Evolutionary conservation across 2,888 invertebrate genomes (phyloP), one percentile per base, ranked within the genome.

Genomic region (Euphydryas editha): DNA sequence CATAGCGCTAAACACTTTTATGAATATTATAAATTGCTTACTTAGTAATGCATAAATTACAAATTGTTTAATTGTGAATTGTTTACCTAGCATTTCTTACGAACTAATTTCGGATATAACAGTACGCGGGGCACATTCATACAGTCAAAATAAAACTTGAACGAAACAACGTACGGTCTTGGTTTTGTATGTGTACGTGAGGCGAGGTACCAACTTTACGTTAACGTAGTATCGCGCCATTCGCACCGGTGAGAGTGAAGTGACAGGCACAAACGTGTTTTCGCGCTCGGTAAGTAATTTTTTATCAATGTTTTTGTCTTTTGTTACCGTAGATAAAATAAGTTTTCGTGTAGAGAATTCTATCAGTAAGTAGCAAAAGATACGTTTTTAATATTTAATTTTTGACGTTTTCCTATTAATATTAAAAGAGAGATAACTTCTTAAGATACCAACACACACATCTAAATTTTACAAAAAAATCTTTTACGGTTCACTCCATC

Each of bases 231-330:
- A 18, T 58, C 24, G 58, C 58, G 58, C 58, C 58, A 58, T 42
- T 58, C 44, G 58, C 58, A 58, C 20, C 58, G 20, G 44, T 58
- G 24, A 44, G 44, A 57, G 58, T 58, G 44, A 44, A 58, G 46
- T 20, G 44, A 24, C 44, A 44, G 58, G 44, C 18, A 59, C 36
- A 30, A 47, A 47, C 49, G 59, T 59, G 59, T 59, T 59, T 59
- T 15, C 46, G 59, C 47, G 47, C 47, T 24, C 59, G 59, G 59
- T 59, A 24, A 59, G 46, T 59, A 59, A 30, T 47, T 59, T 59
- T 59, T 59, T 10, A 47, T 30, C 15, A 36, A 47, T 47, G 37
- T 59, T 59, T 59, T 47, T n/a, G 21, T 44, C 44, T 44, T 21
- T 24, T 46, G 46, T 46, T 46, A 21, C 44, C 21, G 59, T 59